Evolutionary conservation across 2,113 vertebrate species (phyloP).

Genomic region (Chamaea fasciata): DNA sequence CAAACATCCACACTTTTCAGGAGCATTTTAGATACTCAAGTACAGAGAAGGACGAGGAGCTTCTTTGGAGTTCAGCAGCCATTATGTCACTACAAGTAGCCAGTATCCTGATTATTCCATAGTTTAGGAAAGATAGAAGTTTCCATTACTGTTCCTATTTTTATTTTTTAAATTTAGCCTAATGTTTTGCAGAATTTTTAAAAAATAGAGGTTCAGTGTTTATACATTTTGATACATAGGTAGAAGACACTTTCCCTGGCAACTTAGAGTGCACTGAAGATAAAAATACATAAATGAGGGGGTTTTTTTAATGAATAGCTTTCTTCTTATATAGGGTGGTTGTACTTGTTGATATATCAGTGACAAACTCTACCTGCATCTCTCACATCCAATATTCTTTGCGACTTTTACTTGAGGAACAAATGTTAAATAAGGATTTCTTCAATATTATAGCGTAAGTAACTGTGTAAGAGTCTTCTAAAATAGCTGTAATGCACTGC

Average conservation of each 20-base stretch:
- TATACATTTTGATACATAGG: neutral
- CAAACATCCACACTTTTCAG: neutral
- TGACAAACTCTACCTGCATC: slow-evolving; percentile 65
- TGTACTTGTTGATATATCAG: slow-evolving; percentile 77
- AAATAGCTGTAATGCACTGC: neutral
- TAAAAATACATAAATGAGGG: neutral
- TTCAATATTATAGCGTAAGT: slow-evolving; percentile 81
- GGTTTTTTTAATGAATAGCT: neutral
- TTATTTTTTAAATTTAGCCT: neutral
- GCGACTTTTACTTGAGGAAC: slow-evolving; percentile 79
- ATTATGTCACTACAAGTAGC: neutral
- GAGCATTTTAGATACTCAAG: neutral
- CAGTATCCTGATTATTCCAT: neutral
- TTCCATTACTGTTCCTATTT: neutral
- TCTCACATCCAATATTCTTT: slow-evolving; percentile 77
- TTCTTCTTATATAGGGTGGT: slow-evolving; percentile 70
- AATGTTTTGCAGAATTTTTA: neutral
- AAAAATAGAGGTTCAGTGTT: neutral
- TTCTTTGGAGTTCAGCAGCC: neutral
- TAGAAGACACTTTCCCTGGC: neutral
- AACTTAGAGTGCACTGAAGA: slow-evolving; percentile 12
- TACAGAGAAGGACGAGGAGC: neutral
- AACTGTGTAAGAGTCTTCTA: neutral
- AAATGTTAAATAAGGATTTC: slow-evolving; percentile 72
- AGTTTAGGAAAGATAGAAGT: neutral